Evolutionary conservation across 2,888 invertebrate genomes (phyloP), one percentile per base, ranked within the genome.

Genomic region (Andricus quercusramuli): DNA sequence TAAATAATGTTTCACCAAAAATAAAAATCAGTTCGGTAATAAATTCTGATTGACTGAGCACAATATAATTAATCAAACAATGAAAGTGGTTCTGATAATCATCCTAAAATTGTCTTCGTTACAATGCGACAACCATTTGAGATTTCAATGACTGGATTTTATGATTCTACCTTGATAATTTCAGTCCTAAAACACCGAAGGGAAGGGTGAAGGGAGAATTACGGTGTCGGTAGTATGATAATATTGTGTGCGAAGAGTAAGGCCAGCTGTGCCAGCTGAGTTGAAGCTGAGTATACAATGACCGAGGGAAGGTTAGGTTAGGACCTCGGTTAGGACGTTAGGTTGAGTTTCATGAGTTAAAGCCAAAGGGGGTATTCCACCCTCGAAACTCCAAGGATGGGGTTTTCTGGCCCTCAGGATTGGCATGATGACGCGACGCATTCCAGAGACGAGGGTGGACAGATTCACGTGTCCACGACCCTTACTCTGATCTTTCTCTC

Each of bases 361-460:
- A 70, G 59, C 59, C 59, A 22, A 64, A 68, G n/a, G 64, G 77
- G 77, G 62, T 64, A 77, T 77, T 47, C 44, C 77, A 77, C 64
- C 64, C 62, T 62, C 37, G 37, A 64, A 37, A n/a, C 9, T 66
- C 29, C 29, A 77, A 59, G 44, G 22, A 44, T 62, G 64, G 41
- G 41, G 62, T 44, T 64, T 59, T 64, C 25, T 65, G 77, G 47
- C 81, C 80, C 62, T 68, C 78, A 80, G 78, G 83, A 80, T 85
- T 77, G 81, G 83, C 84, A 83, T 79, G 85, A 85, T 87, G 88
- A 85, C 87, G 86, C 82, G 86, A 87, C 83, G 86, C 87, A 88
- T 89, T 88, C 89, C 90, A 86, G 80, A 78, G 83, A 84, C 84
- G 89, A 85, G 89, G 87, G 86, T 85, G 89, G 82, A 82, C 78